Percentiles rank a stretch among this genome's conserved stretches.
These are phyloP conservation scores for Drosophila auraria DNA, from an alignment of 1,140 invertebrate species.

Conservation along the genomic window DNA sequence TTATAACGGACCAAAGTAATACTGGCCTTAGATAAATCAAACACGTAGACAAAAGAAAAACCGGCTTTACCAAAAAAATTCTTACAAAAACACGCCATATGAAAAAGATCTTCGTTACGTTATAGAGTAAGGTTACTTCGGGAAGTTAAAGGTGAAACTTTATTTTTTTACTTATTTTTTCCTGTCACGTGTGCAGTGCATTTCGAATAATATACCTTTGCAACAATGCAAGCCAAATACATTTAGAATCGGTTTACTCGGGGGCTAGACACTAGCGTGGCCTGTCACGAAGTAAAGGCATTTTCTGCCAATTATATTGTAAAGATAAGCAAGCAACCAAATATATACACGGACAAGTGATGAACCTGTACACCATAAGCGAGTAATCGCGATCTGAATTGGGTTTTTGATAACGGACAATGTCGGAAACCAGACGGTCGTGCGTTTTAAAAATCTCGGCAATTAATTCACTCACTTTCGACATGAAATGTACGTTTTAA, in stretches of 20 bases:
- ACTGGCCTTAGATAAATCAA: not conserved
- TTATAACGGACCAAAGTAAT: not conserved
- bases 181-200: slow-evolving; percentile 2
- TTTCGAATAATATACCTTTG: not conserved
- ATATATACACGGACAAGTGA: not conserved
- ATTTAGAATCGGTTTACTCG: not conserved
- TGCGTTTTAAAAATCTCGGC: slow-evolving; percentile 16
- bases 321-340: slow-evolving; percentile 35
- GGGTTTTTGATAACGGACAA: slow-evolving; percentile 45
- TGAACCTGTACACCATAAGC: not conserved
- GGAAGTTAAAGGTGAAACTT: not conserved
- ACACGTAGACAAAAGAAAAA: not conserved
- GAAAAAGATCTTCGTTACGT: not conserved
- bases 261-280: slow-evolving; percentile 9
- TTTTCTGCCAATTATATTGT: slow-evolving; percentile 51
- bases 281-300: slow-evolving; percentile 10
- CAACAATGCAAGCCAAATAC: slow-evolving; percentile 4
- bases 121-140: not conserved
- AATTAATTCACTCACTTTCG: slow-evolving; percentile 17
- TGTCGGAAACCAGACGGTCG: slow-evolving; percentile 21
- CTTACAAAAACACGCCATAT: not conserved
- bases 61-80: not conserved
- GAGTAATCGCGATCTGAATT: slow-evolving; percentile 23
- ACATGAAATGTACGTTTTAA: slow-evolving; percentile 9
- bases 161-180: too few species aligned